phyloP scores from a whole-genome alignment of 1,140 invertebrate genomes.

The Neomicropteryx cornuta region DNA sequence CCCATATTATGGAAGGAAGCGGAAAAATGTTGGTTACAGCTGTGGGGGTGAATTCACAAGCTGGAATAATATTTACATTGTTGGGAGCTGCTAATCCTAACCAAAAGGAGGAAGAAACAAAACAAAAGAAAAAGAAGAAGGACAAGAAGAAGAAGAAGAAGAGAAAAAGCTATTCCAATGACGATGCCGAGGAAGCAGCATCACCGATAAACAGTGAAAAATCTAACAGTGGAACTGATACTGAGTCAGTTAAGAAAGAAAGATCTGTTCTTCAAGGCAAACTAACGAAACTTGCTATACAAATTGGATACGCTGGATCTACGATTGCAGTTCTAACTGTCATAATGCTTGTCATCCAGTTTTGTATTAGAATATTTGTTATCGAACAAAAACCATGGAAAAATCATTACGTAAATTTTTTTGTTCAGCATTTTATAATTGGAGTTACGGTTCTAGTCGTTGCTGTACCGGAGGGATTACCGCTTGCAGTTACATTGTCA shows the following conservation, averaged over 20 bases:
- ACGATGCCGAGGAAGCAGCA: constrained; percentile 14
- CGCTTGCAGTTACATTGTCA: constrained; percentile 77
- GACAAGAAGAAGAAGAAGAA: constrained; percentile 20
- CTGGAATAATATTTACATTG: constrained; percentile 71
- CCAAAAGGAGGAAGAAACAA: constrained; percentile 28
- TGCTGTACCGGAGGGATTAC: constrained; percentile 81
- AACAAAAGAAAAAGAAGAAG: constrained; percentile 11
- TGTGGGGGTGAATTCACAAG: constrained; percentile 73
- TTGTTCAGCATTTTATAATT: constrained; percentile 79
- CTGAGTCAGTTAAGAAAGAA: constrained; percentile 24
- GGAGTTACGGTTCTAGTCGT: constrained; percentile 86
- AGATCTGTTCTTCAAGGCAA: constrained; percentile 79
- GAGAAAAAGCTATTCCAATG: constrained; percentile 18
- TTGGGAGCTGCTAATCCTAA: constrained; percentile 32
- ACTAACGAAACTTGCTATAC: constrained; percentile 79
- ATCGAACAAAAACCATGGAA: constrained; percentile 45
- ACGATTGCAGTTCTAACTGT: constrained; percentile 79
- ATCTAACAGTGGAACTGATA: constrained; percentile 9
- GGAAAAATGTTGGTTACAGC: constrained; percentile 73
- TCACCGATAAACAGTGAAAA: constrained; percentile 8
- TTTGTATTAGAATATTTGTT: constrained; percentile 63
- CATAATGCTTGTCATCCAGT: constrained; percentile 69
- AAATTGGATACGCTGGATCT: constrained; percentile 84
- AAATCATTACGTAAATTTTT: constrained; percentile 52
- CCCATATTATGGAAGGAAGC: constrained; percentile 60